Base-by-base conservation (phyloP, 2,888 invertebrate species). In the Drosophila incognita region DNA sequence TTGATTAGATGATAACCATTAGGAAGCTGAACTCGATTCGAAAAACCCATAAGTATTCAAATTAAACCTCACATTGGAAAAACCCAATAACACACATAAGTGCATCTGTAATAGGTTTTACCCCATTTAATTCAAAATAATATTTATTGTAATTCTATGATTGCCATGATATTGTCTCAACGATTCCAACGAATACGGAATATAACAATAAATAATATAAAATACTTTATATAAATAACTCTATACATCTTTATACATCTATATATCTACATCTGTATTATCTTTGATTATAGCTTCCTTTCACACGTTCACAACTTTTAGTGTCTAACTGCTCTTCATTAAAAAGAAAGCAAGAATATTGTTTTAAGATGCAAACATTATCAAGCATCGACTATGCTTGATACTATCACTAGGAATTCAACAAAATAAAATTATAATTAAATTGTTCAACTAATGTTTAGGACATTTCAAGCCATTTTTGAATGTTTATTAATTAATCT, bases 51-150 rank as follows among this genome's bases (percentile, higher is more conserved):
- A 3, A 18, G 15, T 18, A 42, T 35, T 40, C 4, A 15, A 27
- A 40, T 27, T 40, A 2, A 51, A 6, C 1, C 33, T 2, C 8
- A 29, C 5, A 29, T 42, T 35, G 51, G 65, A 24, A 66, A 52
- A 1, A 10, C 51, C 35, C 65, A 35, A 2, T 40, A 62, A 13
- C 6, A 11, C n/a, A 21, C 10, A 24, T 15, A 35, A 35, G 24
- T 27, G 13, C 49, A 35, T 35, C 27, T 29, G 13, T 38, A 11
- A 38, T 53, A 2, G 60, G 36, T 53, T 60, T 53, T 21, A 38
- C 53, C 60, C 11, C 6, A 52, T 35, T 36, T 54, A 18, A 24
- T 27, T 36, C 7, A 0, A 33, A n/a, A 33, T n/a, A 52, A 24
- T 5, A 36, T 36, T 10, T 10, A 35, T 24, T 49, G 2, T 13